These are phyloP conservation scores for Drosophila mojavensis DNA, from an alignment of 1,140 invertebrate species.

Conservation along the genomic window DNA sequence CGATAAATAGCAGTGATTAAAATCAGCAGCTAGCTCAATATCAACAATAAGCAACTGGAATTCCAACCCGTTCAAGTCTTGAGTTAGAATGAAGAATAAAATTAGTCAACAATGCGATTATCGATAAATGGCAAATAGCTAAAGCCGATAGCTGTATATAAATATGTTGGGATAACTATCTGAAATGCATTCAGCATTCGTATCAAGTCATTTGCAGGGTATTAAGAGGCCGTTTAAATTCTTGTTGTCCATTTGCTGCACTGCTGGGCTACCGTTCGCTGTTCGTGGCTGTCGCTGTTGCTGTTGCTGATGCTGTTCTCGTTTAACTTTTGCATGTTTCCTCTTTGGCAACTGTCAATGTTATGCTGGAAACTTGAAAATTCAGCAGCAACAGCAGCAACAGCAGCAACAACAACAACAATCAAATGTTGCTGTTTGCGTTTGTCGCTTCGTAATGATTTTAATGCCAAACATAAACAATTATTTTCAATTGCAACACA, in stretches of 20 bases:
- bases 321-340: conserved; percentile 64
- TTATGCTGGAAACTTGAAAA: conserved; percentile 73
- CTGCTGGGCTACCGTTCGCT: conserved; percentile 54
- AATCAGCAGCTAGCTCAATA: too few relatives aligned
- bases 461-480: conserved; percentile 79
- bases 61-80: too few relatives aligned
- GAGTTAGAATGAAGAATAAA: too few relatives aligned
- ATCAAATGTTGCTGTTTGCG: conserved; percentile 17
- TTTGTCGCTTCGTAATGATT: conserved; percentile 74
- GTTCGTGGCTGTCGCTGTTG: conserved; percentile 42
- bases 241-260: conserved; percentile 5
- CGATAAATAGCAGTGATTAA: too few relatives aligned
- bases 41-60: too few relatives aligned
- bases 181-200: background rate
- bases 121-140: too few relatives aligned
- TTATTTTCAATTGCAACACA: conserved; percentile 79
- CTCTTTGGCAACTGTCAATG: conserved; percentile 73
- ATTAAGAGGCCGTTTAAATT: conserved; percentile 21
- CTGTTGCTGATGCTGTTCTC: conserved; percentile 54
- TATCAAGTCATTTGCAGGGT: conserved; percentile 17
- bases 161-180: too few relatives aligned
- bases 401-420: conserved; percentile 27
- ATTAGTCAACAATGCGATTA: too few relatives aligned
- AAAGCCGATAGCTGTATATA: too few relatives aligned
- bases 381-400: conserved; percentile 28